A percentile compares a stretch with the other conserved stretches of the same genome.
Evolutionary conservation across 2,888 invertebrate species (phyloP).

Genomic region (Cylindroiulus punctatus): DNA sequence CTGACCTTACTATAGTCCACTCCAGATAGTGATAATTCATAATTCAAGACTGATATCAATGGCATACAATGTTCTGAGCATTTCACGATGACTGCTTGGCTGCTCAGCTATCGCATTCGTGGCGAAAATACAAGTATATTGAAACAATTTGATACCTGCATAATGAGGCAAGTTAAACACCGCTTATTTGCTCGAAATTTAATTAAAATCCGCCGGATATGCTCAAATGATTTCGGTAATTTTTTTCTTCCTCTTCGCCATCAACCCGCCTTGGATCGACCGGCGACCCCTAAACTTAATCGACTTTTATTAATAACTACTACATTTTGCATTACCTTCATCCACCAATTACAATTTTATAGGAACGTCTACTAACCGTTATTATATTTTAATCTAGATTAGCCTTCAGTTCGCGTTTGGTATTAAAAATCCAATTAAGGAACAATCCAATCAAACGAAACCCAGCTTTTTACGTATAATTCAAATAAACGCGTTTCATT

Average conservation of each 20-base stretch:
- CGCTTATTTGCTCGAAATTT: neutral
- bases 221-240: neutral
- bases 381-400: constrained; percentile 22
- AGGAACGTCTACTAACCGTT: neutral
- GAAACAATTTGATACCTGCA: too few relatives aligned
- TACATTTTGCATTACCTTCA: neutral
- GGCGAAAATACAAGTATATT: too few relatives aligned
- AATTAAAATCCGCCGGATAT: neutral
- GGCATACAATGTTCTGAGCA: too few relatives aligned
- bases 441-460: constrained; percentile 4
- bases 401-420: neutral
- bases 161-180: neutral
- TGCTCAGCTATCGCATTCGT: too few relatives aligned
- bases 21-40: too few relatives aligned
- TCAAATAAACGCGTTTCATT: neutral
- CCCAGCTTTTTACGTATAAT: neutral
- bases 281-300: neutral
- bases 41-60: too few relatives aligned
- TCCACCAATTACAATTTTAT: neutral
- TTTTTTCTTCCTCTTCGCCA: neutral
- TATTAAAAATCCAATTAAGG: constrained; percentile 21
- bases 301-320: neutral
- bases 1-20: too few relatives aligned
- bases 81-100: too few relatives aligned
- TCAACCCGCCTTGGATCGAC: neutral